Evolutionary conservation across 2,888 invertebrate species (phyloP), one percentile per base, ranked within the genome.

Genomic region (Rhopalosiphum nymphaeae): DNA sequence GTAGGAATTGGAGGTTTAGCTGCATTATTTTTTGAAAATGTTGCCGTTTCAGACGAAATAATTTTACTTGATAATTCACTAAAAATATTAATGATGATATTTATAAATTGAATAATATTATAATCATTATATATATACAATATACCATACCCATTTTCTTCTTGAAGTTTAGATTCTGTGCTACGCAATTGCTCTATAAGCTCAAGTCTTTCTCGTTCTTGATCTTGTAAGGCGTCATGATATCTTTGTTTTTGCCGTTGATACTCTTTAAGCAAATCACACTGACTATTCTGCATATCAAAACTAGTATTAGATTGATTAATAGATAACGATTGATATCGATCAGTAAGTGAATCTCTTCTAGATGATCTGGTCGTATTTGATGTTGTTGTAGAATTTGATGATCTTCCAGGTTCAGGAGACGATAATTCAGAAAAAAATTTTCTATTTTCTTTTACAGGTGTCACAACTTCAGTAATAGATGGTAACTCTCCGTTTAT

Each of bases 191-290:
- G 95, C 61, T 94, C 92, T 29, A 94, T 91, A 42, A 95, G 57
- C 56, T 95, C 95, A 21, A 94, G 94, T 46, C 94, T 90, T 78
- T 95, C 95, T 93, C 89, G 84, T 57, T 94, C 94, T 87, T 95
- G 94, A 44, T 94, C 95, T 95, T 95, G 95, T 95, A 26, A 95
- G 95, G 95, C 42, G 95, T 95, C 95, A 95, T 95, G 95, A 61
- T 95, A 95, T 95, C 97, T 97, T 95, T 97, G 97, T 95, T 97
- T 98, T 95, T 97, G 97, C 95, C 97, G 97, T 96, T 98, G 98
- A 95, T 97, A 98, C 95, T 98, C 98, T 95, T 97, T 98, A 95
- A 98, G 97, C 94, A 98, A 96, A 95, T 98, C 98, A 90, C 98
- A 97, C 95, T 97, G 95, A 90, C 96, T 94, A 89, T 94, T 95